These are phyloP conservation scores for Micromesistius poutassou DNA, from an alignment of 2,797 vertebrate genomes.

Conservation along the genomic window DNA sequence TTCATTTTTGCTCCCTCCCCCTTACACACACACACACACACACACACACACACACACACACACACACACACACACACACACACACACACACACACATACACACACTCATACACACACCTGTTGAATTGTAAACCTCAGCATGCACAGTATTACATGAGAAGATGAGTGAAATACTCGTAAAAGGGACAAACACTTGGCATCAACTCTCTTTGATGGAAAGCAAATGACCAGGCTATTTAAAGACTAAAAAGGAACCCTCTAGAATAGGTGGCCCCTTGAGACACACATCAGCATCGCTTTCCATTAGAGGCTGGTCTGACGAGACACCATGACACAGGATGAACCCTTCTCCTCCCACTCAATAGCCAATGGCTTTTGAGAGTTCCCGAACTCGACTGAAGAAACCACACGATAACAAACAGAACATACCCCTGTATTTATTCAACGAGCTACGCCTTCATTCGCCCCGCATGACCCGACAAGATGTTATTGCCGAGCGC, in stretches of 20 bases:
- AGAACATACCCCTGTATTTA: background rate
- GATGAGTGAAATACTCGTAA: background rate
- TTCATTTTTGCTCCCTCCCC: background rate
- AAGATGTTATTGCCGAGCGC: background rate
- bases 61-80: too few relatives aligned
- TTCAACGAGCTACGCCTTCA: background rate
- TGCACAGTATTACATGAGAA: background rate
- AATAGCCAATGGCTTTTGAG: background rate
- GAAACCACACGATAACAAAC: background rate
- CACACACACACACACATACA: too few relatives aligned
- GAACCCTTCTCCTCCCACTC: background rate
- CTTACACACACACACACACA: background rate
- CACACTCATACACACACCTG: too few relatives aligned
- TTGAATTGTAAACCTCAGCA: background rate
- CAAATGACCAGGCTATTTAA: background rate
- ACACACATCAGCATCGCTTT: conserved; percentile 1
- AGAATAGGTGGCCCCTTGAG: background rate
- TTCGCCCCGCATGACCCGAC: background rate
- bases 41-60: too few relatives aligned
- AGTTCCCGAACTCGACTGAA: background rate
- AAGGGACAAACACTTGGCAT: background rate
- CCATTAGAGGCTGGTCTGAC: background rate
- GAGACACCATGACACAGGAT: background rate
- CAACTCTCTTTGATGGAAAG: background rate
- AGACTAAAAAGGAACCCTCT: background rate